A percentile compares a stretch with the other conserved stretches of the same genome.
Evolutionary conservation across 2,113 vertebrate genomes (phyloP).

Genomic region (Anolis carolinensis): DNA sequence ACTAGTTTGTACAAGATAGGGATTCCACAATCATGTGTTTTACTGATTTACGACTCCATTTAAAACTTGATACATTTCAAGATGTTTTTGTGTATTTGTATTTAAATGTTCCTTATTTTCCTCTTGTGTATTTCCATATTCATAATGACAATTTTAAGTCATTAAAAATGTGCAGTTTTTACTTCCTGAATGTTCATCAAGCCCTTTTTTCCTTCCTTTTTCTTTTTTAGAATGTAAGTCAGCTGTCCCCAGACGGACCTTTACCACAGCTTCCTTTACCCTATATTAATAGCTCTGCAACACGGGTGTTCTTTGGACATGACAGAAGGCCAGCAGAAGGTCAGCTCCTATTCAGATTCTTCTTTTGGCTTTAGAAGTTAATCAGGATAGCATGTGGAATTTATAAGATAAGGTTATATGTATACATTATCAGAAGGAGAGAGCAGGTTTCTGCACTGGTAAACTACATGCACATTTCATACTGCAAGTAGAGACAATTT

Average conservation of each 20-base stretch:
- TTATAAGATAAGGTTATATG: not conserved
- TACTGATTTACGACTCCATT: not conserved
- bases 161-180: not conserved
- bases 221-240: slow-evolving; percentile 80
- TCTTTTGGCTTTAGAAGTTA: not conserved
- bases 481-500: not conserved
- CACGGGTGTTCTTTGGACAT: slow-evolving; percentile 94
- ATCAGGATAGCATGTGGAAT: not conserved
- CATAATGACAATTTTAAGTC: not conserved
- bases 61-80: not conserved
- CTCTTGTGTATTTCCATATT: not conserved
- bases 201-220: slow-evolving; percentile 13
- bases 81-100: not conserved
- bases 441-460: not conserved
- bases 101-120: not conserved
- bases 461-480: not conserved
- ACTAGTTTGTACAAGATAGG: not conserved
- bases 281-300: slow-evolving; percentile 88
- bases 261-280: slow-evolving; percentile 93
- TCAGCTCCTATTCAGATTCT: slow-evolving; percentile 62
- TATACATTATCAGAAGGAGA: not conserved
- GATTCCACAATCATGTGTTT: not conserved
- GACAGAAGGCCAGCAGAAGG: slow-evolving; percentile 93
- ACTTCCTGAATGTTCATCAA: not conserved
- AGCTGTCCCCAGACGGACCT: slow-evolving; percentile 72